phyloP scores from a whole-genome alignment of 37 sponge, comb jelly and placozoan genomes.

The Lycopodina hypogea region DNA sequence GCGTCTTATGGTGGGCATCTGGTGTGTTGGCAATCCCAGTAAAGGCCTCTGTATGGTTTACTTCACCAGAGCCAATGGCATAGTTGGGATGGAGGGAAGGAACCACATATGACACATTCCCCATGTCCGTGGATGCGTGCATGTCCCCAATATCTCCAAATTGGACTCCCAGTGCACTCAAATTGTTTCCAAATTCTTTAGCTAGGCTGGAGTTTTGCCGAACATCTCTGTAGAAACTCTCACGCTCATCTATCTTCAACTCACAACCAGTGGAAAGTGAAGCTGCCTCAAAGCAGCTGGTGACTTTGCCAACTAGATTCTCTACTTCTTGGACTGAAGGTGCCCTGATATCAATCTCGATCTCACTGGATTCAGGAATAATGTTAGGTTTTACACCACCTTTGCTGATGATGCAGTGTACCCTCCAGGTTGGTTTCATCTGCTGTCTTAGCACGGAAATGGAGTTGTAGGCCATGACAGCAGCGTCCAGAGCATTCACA shows the following conservation, averaged over 20 bases:
- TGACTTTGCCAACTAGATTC: constrained; percentile 41
- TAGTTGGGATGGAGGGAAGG: too few relatives aligned
- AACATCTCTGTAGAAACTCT: constrained; percentile 38
- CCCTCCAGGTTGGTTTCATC: constrained; percentile 81
- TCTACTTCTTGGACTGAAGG: constrained; percentile 52
- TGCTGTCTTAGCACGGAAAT: too few relatives aligned
- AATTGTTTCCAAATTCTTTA: constrained; percentile 39
- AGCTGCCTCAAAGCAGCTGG: constrained; percentile 61
- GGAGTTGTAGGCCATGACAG: constrained; percentile 81
- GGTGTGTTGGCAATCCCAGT: too few relatives aligned
- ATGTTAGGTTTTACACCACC: constrained; percentile 87
- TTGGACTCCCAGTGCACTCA: constrained; percentile 18
- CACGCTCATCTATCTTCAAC: constrained; percentile 34
- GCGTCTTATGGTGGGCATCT: too few relatives aligned
- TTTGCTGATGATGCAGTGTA: constrained; percentile 79
- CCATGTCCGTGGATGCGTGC: too few relatives aligned
- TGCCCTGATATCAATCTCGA: constrained; percentile 58
- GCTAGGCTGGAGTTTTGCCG: constrained; percentile 42
- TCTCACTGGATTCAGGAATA: constrained; percentile 60
- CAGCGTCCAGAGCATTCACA: too few relatives aligned
- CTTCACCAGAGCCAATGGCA: too few relatives aligned
- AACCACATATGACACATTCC: too few relatives aligned
- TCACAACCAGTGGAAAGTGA: constrained; percentile 73
- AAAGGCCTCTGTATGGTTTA: too few relatives aligned
- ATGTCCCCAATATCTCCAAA: too few relatives aligned